Percentiles rank a stretch among this genome's conserved stretches.
Evolutionary conservation across 2,797 vertebrate genomes (phyloP).

Genomic region (Poeciliopsis infans): DNA sequence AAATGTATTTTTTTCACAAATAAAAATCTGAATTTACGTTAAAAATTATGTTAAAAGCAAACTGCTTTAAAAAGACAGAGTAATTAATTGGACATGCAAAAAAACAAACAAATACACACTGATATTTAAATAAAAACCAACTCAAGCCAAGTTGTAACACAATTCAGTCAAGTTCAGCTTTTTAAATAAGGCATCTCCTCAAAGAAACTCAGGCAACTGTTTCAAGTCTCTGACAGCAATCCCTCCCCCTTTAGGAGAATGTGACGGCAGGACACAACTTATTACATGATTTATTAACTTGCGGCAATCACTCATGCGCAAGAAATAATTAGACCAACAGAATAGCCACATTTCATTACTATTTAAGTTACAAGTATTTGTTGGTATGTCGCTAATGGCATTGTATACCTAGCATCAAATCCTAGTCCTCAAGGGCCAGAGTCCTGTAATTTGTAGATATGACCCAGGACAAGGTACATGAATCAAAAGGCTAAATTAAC

Average conservation of each 20-base stretch:
- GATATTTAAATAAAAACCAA: neutral
- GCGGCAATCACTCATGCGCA: neutral
- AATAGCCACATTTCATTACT: neutral
- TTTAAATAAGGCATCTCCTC: neutral
- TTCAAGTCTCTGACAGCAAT: neutral
- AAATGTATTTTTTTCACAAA: neutral
- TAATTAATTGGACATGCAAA: neutral
- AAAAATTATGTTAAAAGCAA: neutral
- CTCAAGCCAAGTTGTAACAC: neutral
- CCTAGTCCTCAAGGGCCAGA: neutral
- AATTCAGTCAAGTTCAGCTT: neutral
- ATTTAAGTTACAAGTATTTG: neutral
- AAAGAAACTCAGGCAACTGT: neutral
- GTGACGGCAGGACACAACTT: neutral
- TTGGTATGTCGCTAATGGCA: neutral
- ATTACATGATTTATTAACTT: neutral
- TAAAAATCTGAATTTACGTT: neutral
- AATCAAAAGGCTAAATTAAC: neutral
- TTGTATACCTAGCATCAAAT: neutral
- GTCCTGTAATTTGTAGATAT: neutral
- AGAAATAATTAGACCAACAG: neutral
- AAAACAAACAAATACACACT: neutral
- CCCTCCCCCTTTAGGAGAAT: neutral
- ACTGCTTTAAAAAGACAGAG: neutral
- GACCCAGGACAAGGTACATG: neutral